Evolutionary conservation across 2,888 invertebrate species (phyloP), one percentile per base, ranked within the genome.

Genomic region (Trisateles emortualis): DNA sequence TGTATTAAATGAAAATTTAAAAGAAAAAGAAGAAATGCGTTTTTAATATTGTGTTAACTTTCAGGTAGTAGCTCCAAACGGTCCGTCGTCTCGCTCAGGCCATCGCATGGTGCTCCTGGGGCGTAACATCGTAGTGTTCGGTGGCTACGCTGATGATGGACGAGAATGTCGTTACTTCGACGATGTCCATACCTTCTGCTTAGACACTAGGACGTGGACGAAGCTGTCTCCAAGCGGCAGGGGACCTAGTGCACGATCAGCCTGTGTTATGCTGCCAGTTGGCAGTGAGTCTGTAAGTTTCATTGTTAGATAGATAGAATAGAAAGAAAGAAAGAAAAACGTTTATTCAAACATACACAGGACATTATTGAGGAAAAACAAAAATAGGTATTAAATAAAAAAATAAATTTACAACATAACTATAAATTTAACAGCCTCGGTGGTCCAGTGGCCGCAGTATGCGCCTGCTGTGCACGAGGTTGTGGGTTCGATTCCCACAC

Each of bases 121-220:
- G 64, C 97, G 97, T 66, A 95, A 95, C 72, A 85, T 99, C 0
- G 90, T 97, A 59, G 92, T 98, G 3, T 98, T 98, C 92, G 98
- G 98, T 0, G 99, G 99, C 0, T 99, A 98, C 86, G 95, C 96
- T 76, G 98, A 99, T 87, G 98, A 97, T 83, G 94, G 96, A 0
- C 94, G 97, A 50, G 96, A 97, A 57, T 98, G 96, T 81, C 96
- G 96, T 68, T 99, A 98, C 90, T 97, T 95, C 82, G 98, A 98
- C 83, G 99, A 99, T 82, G 83, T 98, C 0, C 94, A 97, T 84
- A 84, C 95, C 26, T 98, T 99, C 88, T 95, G 97, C 69, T 86
- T 97, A 64, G 97, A 97, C 74, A 95, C 94, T 0, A 95, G 97
- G 72, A 92, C 92, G 0, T 99, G 98, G 98, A 92, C 86, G 1